Conservation (phyloP, 2,113 vertebrate species). For the Vanacampus margaritifer region DNA sequence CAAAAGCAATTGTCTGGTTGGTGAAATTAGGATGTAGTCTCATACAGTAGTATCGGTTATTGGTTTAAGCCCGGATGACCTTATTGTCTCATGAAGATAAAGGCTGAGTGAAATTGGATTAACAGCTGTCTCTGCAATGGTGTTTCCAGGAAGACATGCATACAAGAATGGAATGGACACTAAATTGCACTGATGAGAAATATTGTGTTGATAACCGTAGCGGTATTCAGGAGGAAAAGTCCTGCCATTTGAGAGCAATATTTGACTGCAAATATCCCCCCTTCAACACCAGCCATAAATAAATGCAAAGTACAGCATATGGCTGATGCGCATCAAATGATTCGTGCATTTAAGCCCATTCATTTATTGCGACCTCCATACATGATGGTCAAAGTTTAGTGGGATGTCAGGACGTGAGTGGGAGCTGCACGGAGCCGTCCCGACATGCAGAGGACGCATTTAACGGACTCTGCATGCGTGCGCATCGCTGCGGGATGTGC, state of each 20-base stretch:
- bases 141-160: constrained; percentile 34
- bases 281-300: constrained; percentile 8
- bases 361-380: neutral
- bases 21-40: constrained; percentile 19
- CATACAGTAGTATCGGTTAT: constrained; percentile 3
- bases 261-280: constrained; percentile 16
- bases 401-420: neutral
- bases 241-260: constrained; percentile 36
- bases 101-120: constrained; percentile 54
- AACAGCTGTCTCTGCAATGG: constrained; percentile 30
- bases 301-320: neutral
- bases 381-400: constrained; percentile 13
- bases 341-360: constrained; percentile 9
- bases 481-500: constrained; percentile 55
- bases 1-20: neutral
- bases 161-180: neutral
- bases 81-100: constrained; percentile 43
- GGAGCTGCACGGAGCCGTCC: constrained; percentile 13
- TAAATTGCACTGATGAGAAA: constrained; percentile 27
- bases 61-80: constrained; percentile 39
- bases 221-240: constrained; percentile 5
- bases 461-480: constrained; percentile 43
- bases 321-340: constrained; percentile 10
- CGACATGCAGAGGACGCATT: constrained; percentile 34
- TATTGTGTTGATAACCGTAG: neutral